phyloP scores from a whole-genome alignment of 2,113 vertebrate genomes.

The Mystacornis crossleyi region DNA sequence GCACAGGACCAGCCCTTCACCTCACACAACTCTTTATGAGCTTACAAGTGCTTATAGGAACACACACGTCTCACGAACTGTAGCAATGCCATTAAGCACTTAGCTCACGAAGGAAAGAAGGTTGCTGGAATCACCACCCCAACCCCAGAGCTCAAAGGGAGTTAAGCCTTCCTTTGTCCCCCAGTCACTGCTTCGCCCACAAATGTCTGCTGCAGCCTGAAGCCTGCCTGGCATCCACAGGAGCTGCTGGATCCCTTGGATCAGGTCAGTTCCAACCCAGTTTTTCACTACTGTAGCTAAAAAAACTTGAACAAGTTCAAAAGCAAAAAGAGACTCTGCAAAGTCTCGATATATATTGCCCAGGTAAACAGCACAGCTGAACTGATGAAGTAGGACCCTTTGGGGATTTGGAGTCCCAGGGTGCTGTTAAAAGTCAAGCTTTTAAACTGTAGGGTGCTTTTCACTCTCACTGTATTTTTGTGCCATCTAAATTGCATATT shows the following conservation, averaged over 20 bases:
- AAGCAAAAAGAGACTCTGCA: neutral
- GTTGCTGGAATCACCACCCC: neutral
- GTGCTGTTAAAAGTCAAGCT: neutral
- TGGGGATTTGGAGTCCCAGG: neutral
- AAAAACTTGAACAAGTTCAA: neutral
- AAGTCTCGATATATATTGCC: rapidly evolving
- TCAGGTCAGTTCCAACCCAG: neutral
- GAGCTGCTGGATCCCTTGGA: neutral
- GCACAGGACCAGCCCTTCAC: neutral
- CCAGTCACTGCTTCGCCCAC: neutral
- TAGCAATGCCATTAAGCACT: neutral
- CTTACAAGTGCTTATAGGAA: neutral
- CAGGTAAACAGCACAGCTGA: neutral
- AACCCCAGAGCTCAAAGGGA: neutral
- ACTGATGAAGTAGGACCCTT: neutral
- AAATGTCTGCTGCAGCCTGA: neutral
- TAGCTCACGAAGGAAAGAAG: neutral
- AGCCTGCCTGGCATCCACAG: neutral
- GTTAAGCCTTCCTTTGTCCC: neutral
- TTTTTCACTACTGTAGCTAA: neutral
- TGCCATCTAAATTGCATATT: neutral
- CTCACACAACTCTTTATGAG: neutral
- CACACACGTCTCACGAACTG: neutral
- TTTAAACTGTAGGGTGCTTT: neutral
- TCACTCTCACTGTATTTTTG: neutral